Percentiles rank a stretch among this genome's conserved stretches.
Conservation (phyloP, 2,797 vertebrate species). For the Lateolabrax maculatus region DNA sequence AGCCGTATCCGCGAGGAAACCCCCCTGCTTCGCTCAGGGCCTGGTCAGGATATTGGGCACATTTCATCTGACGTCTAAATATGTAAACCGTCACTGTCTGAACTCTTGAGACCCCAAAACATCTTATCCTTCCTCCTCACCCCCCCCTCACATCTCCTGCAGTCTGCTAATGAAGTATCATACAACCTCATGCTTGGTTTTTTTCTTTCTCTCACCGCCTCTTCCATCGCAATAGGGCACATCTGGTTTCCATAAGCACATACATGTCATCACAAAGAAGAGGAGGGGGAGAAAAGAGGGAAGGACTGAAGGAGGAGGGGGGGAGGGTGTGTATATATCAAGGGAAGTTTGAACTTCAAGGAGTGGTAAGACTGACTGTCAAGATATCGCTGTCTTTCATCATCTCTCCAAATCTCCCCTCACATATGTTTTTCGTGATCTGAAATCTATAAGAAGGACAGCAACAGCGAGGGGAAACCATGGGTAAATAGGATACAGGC, state of each 20-base stretch:
- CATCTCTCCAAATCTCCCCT: slow-evolving; percentile 4
- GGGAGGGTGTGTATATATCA: slow-evolving; percentile 53
- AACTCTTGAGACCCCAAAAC: slow-evolving; percentile 30
- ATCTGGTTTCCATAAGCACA: slow-evolving; percentile 83
- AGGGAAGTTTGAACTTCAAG: slow-evolving; percentile 49
- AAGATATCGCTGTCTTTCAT: slow-evolving; percentile 38
- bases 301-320: slow-evolving; percentile 31
- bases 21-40: slow-evolving; percentile 49
- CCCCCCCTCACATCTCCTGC: slow-evolving; percentile 29
- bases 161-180: slow-evolving; percentile 62
- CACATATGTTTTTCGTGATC: slow-evolving; percentile 23
- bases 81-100: slow-evolving; percentile 44
- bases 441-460: slow-evolving; percentile 3
- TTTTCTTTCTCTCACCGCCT: slow-evolving; percentile 28
- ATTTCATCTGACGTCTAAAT: slow-evolving; percentile 52
- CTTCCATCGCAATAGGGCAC: slow-evolving; percentile 56
- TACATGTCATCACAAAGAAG: slow-evolving; percentile 72
- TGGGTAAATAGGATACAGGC: slow-evolving; percentile 3
- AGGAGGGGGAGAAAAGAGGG: slow-evolving; percentile 2
- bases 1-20: slow-evolving; percentile 69
- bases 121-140: not conserved
- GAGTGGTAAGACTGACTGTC: slow-evolving; percentile 34
- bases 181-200: slow-evolving; percentile 33
- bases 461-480: not conserved
- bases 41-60: slow-evolving; percentile 36